Evolutionary conservation across 2,888 invertebrate species (phyloP).

Genomic region (Leptothorax acervorum): DNA sequence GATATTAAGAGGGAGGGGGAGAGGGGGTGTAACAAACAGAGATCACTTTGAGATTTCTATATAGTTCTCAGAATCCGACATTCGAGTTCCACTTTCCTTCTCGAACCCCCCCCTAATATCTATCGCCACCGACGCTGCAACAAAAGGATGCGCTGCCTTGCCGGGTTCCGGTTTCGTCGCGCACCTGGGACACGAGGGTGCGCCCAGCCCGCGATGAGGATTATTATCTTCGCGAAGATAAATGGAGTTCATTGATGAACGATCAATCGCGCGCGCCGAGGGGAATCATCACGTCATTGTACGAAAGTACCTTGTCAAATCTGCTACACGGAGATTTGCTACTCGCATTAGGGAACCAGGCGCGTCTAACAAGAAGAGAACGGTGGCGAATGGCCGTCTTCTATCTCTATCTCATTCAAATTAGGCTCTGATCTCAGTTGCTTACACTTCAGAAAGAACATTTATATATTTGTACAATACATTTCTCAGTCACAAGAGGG

Average conservation of each 20-base stretch:
- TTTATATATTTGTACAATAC: not conserved
- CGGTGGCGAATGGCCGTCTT: constrained; percentile 66
- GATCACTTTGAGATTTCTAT: constrained; percentile 27
- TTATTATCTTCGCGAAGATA: constrained; percentile 79
- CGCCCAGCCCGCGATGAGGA: constrained; percentile 60
- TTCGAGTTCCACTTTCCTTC: not conserved
- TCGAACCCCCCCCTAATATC: constrained; percentile 5
- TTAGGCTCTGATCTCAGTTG: constrained; percentile 23
- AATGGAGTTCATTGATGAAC: constrained; percentile 81
- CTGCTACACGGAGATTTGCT: constrained; percentile 81
- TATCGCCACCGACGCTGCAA: constrained; percentile 1
- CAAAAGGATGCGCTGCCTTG: constrained; percentile 29
- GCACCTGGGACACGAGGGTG: constrained; percentile 64
- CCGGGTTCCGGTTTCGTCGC: constrained; percentile 33
- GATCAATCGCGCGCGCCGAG: constrained; percentile 76
- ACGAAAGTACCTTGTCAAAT: constrained; percentile 81
- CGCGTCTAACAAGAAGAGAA: not conserved
- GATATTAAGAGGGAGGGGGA: not conserved
- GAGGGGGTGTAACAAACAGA: not conserved
- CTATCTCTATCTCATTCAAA: constrained; percentile 32
- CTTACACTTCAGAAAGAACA: not conserved
- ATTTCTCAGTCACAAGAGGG: not conserved
- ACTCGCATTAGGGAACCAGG: constrained; percentile 63
- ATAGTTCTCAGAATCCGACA: constrained; percentile 12
- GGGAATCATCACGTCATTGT: constrained; percentile 65